These are phyloP conservation scores for Burhinus bistriatus DNA, from an alignment of 2,113 vertebrate genomes.

Conservation along the genomic window DNA sequence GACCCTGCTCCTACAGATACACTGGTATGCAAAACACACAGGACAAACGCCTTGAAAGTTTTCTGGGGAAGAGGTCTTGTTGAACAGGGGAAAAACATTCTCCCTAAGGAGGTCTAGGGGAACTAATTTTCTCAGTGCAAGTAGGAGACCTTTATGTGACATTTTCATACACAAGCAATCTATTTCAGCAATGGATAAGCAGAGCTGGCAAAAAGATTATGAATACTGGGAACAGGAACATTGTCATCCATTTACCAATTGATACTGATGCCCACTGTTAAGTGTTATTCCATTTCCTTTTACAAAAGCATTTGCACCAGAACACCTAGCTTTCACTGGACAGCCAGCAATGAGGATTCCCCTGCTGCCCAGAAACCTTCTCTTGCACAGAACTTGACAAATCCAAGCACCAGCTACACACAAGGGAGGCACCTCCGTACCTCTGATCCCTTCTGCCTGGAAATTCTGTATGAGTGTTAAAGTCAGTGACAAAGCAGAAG, in stretches of 20 bases:
- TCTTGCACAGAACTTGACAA: background rate
- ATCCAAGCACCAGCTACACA: background rate
- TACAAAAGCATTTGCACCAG: background rate
- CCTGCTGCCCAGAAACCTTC: background rate
- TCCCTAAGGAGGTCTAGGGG: background rate
- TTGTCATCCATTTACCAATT: background rate
- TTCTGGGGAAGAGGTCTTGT: background rate
- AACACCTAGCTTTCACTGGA: background rate
- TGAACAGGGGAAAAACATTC: background rate
- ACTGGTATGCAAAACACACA: background rate
- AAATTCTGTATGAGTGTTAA: background rate
- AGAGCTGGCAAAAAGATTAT: background rate
- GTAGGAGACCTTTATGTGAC: background rate
- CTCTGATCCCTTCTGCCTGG: background rate
- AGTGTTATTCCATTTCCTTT: background rate
- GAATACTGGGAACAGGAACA: background rate
- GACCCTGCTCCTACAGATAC: background rate
- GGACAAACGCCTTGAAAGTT: background rate
- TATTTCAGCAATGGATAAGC: background rate
- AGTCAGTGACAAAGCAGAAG: background rate
- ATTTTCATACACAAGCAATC: background rate
- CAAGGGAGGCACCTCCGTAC: background rate
- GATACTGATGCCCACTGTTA: background rate
- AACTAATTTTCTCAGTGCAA: background rate
- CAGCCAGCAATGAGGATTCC: background rate